A percentile compares a stretch with the other conserved stretches of the same genome.
Conservation (phyloP, 2,113 vertebrate genomes). For the Nanorana parkeri region DNA sequence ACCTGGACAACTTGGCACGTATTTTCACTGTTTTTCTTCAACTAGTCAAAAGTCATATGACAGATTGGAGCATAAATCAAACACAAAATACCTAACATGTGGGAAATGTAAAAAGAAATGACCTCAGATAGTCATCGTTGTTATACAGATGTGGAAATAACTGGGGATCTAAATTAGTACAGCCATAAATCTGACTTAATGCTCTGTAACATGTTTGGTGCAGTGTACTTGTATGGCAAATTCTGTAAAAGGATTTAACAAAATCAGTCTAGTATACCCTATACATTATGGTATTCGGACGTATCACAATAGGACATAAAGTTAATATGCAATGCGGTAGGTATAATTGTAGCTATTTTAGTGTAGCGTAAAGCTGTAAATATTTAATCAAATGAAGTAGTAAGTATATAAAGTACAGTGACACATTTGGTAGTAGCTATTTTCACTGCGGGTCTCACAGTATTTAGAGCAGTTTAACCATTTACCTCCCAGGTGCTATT, state of each 20-base stretch:
- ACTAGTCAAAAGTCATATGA: neutral
- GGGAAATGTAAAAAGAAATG: slow-evolving; percentile 46
- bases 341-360: neutral
- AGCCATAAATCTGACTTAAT: slow-evolving; percentile 26
- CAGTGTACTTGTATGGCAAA: neutral
- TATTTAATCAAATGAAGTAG: neutral
- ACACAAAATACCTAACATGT: slow-evolving; percentile 38
- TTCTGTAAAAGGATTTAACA: neutral
- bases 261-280: neutral
- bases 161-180: slow-evolving; percentile 9
- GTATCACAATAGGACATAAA: slow-evolving; percentile 12
- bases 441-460: too few relatives aligned
- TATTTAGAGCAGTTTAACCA: too few relatives aligned
- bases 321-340: neutral
- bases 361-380: neutral
- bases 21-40: slow-evolving; percentile 8
- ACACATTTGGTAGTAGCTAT: too few relatives aligned
- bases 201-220: slow-evolving; percentile 19
- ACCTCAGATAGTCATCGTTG: slow-evolving; percentile 36
- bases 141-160: slow-evolving; percentile 39
- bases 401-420: neutral
- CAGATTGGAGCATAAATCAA: slow-evolving; percentile 24
- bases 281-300: slow-evolving; percentile 6
- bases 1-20: neutral
- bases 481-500: too few relatives aligned